Evolutionary conservation across 2,888 invertebrate species (phyloP).

Genomic region (Microplitis deprimator): DNA sequence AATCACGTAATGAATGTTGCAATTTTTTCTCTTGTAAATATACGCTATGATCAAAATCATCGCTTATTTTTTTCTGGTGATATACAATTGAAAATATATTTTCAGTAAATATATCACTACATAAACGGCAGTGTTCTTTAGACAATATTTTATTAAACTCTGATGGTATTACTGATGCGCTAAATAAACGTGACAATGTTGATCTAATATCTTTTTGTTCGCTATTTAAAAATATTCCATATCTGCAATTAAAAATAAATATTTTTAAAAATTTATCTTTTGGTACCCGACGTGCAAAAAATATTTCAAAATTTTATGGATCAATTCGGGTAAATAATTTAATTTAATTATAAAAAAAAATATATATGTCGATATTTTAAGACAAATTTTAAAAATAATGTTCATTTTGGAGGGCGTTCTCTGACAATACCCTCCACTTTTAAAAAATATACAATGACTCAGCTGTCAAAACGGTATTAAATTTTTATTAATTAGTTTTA

Average conservation of each 20-base stretch:
- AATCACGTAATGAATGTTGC: slow-evolving; percentile 71
- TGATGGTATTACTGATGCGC: slow-evolving; percentile 70
- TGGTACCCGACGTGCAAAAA: too few species aligned
- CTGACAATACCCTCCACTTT: too few species aligned
- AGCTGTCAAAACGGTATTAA: too few species aligned
- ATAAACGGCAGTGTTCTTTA: slow-evolving; percentile 52
- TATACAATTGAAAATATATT: slow-evolving; percentile 60
- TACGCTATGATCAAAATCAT: slow-evolving; percentile 73
- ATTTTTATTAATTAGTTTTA: too few species aligned
- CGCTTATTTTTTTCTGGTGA: slow-evolving; percentile 63
- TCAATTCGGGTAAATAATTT: too few species aligned
- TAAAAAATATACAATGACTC: too few species aligned
- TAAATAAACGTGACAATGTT: slow-evolving; percentile 77
- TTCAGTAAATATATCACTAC: slow-evolving; percentile 70
- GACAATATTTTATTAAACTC: slow-evolving; percentile 57
- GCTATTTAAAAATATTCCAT: slow-evolving; percentile 77
- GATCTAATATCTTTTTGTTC: slow-evolving; percentile 75
- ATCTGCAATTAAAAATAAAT: slow-evolving; percentile 63
- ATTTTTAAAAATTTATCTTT: slow-evolving; percentile 9
- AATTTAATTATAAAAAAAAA: too few species aligned
- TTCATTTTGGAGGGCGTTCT: too few species aligned
- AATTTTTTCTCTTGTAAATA: slow-evolving; percentile 56
- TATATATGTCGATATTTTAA: too few species aligned
- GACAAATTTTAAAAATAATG: too few species aligned
- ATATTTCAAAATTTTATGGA: too few species aligned